Evolutionary conservation across 2,888 invertebrate species (phyloP), one percentile per base, ranked within the genome.

Genomic region (Thera britannica): DNA sequence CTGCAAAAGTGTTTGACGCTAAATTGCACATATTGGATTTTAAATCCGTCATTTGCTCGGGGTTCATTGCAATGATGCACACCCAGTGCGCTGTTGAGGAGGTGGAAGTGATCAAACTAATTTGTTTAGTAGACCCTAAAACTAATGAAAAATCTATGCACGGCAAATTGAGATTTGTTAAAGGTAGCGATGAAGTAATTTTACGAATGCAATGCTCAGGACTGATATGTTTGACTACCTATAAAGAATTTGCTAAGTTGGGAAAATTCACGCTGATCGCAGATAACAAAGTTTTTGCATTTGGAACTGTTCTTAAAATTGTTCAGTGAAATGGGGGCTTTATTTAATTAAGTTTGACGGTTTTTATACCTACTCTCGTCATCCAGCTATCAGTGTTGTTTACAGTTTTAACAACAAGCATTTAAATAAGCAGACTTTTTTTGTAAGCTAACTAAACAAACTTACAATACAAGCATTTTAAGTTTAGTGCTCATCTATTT

Each of bases 1-100:
- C 51, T 23, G 60, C 60, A 7, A 60, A 36, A 60, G 9, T 60
- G 8, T 60, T 60, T 60, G 60, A 60, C 38, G 60, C 60, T 41
- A 51, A 52, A 23, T 23, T 60, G 41, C 60, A 60, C 12, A 41
- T 60, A 9, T 23, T 51, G 38, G 34, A 60, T 12, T 59, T 12
- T 12, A 51, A 51, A 51, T 60, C 51, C 4, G 23, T 60, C 12
- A 51, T 60, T 38, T 51, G 36, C 5, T 23, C 12, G 3, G 60
- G 60, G 2, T 60, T 38, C 41, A 38, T 38, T 12, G 51, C 51
- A 9, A 51, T 60, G 4, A 60, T 60, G 60, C 60, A 60, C 60
- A 49, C 11, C 23, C 60, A 60, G 23, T 12, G 60, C 23, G 49
- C 52, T 8, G 51, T 23, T 51, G 49, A 51, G 41, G 9, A 38